Conservation (phyloP, 2,888 invertebrate species). For the Opisthograptis luteolata region DNA sequence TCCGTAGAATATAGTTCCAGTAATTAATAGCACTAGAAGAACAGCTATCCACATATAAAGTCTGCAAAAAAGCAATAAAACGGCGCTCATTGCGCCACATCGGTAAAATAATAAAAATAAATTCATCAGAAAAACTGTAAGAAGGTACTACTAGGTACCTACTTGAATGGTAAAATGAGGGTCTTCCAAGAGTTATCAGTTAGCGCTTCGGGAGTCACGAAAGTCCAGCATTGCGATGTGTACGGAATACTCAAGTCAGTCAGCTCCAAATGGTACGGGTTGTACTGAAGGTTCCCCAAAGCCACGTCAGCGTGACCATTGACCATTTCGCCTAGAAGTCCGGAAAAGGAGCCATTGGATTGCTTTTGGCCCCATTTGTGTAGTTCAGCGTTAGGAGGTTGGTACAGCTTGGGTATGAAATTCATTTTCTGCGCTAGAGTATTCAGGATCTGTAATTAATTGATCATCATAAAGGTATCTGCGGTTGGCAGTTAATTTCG, state of each 20-base stretch:
- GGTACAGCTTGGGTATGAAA: slow-evolving; percentile 88
- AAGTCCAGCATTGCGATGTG: slow-evolving; percentile 92
- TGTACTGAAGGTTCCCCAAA: slow-evolving; percentile 91
- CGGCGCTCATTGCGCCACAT: too few relatives aligned
- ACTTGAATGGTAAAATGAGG: slow-evolving; percentile 91
- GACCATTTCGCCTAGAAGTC: slow-evolving; percentile 90
- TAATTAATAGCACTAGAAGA: slow-evolving; percentile 86
- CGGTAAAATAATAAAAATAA: too few relatives aligned
- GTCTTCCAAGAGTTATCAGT: slow-evolving; percentile 94
- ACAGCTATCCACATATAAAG: slow-evolving; percentile 90
- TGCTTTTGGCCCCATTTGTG: slow-evolving; percentile 88
- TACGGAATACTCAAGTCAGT: slow-evolving; percentile 91
- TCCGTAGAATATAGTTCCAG: slow-evolving; percentile 86
- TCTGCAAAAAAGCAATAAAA: slow-evolving; percentile 76
- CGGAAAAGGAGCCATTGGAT: slow-evolving; percentile 87
- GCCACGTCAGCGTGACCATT: slow-evolving; percentile 88
- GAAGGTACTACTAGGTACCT: too few relatives aligned
- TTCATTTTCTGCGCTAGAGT: slow-evolving; percentile 88
- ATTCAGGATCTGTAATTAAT: slow-evolving; percentile 87
- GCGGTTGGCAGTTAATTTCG: too few relatives aligned
- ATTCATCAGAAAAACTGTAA: too few relatives aligned
- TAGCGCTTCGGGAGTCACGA: slow-evolving; percentile 91
- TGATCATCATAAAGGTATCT: too few relatives aligned
- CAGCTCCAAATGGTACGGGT: slow-evolving; percentile 86
- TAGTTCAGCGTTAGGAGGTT: slow-evolving; percentile 82